Evolutionary conservation across 1,140 invertebrate species (phyloP).

Genomic region (Ostrea denselamellosa): DNA sequence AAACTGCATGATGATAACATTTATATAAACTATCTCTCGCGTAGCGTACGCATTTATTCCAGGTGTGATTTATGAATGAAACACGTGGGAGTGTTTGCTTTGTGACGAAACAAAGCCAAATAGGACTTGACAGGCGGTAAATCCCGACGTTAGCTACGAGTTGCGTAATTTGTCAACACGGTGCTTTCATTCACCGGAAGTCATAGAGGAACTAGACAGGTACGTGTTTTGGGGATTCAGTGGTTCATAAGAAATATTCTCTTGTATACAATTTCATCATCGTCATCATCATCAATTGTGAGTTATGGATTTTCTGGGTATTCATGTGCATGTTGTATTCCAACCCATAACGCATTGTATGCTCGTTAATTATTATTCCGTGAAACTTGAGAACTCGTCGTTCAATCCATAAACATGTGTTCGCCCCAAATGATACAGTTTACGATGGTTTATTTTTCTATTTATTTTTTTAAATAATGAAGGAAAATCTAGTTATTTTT

Average conservation of each 20-base stretch:
- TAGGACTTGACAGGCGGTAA: background rate
- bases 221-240: background rate
- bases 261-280: background rate
- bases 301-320: background rate
- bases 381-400: no score
- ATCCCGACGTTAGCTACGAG: background rate
- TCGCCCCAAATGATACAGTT: no score
- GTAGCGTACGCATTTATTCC: background rate
- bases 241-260: background rate
- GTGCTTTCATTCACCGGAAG: background rate
- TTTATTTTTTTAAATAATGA: no score
- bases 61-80: slow-evolving; percentile 35
- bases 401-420: no score
- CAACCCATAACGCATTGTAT: no score
- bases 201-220: background rate
- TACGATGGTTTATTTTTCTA: no score
- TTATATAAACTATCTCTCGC: background rate
- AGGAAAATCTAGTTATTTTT: no score
- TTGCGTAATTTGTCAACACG: slow-evolving; percentile 26
- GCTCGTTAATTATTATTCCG: no score
- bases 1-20: background rate
- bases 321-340: no score
- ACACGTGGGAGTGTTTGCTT: background rate
- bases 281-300: background rate
- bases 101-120: background rate